Percentiles rank a stretch among this genome's conserved stretches.
These are phyloP conservation scores for Lasioglossum villosulum DNA, from an alignment of 2,888 invertebrate genomes.

Conservation along the genomic window DNA sequence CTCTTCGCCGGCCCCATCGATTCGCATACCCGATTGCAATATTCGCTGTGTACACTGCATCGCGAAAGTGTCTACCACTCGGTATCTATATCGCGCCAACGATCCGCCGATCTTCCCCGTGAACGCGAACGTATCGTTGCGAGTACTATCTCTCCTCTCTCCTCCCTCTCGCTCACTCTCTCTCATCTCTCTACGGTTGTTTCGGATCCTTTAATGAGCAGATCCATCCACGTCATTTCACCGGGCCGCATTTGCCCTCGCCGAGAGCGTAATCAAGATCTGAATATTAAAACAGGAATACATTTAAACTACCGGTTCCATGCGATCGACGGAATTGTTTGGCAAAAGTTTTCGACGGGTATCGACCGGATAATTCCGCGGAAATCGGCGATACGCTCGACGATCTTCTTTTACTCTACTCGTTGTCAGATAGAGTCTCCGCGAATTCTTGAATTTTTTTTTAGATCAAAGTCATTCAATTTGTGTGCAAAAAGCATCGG, in stretches of 20 bases:
- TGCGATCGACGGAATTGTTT: slow-evolving; percentile 7
- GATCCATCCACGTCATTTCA: slow-evolving; percentile 29
- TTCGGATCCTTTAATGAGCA: slow-evolving; percentile 47
- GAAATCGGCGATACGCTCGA: background rate
- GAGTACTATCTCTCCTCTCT: slow-evolving; percentile 4
- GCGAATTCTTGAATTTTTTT: too few species aligned
- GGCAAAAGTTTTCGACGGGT: slow-evolving; percentile 8
- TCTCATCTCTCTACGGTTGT: slow-evolving; percentile 24
- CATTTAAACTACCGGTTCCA: background rate
- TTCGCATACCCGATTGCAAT: slow-evolving; percentile 71
- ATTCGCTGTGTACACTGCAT: slow-evolving; percentile 71
- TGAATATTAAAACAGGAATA: slow-evolving; percentile 41
- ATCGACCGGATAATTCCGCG: background rate
- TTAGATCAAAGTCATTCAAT: too few species aligned
- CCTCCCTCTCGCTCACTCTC: background rate
- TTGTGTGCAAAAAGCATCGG: too few species aligned
- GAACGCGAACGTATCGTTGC: slow-evolving; percentile 41
- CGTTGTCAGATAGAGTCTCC: background rate
- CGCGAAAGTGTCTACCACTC: slow-evolving; percentile 62
- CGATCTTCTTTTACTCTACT: background rate
- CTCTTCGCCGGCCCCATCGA: slow-evolving; percentile 70
- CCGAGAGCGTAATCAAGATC: slow-evolving; percentile 27
- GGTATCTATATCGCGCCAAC: slow-evolving; percentile 62
- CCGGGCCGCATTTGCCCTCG: background rate
- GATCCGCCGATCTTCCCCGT: slow-evolving; percentile 50